Evolutionary conservation across 2,113 vertebrate genomes (phyloP).

Genomic region (Lophura nycthemera): DNA sequence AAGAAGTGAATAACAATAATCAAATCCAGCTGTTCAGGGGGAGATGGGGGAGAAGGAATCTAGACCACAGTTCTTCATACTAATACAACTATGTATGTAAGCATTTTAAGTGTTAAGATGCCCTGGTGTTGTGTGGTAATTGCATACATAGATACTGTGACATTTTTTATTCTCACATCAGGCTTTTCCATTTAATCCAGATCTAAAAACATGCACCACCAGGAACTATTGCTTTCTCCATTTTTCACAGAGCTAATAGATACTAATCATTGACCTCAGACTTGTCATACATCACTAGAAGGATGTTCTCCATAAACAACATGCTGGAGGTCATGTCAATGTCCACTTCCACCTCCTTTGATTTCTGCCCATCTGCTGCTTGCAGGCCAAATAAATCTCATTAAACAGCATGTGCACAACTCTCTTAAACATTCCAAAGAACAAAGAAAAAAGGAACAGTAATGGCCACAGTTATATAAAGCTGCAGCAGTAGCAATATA

Average conservation of each 20-base stretch:
- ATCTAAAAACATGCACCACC: slow-evolving; percentile 67
- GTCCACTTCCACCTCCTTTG: slow-evolving; percentile 75
- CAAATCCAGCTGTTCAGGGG: slow-evolving; percentile 40
- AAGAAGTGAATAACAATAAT: slow-evolving; percentile 56
- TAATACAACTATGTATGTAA: not conserved
- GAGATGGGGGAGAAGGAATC: not conserved
- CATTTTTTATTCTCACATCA: slow-evolving; percentile 20
- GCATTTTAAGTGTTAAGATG: not conserved
- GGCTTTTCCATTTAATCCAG: slow-evolving; percentile 31
- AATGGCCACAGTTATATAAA: slow-evolving; percentile 58
- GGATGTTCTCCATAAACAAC: slow-evolving; percentile 73
- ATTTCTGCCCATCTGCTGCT: slow-evolving; percentile 74
- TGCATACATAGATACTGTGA: not conserved
- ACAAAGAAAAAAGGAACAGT: slow-evolving; percentile 68
- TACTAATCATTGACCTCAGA: slow-evolving; percentile 71
- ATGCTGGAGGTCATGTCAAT: slow-evolving; percentile 69
- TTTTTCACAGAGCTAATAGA: slow-evolving; percentile 71
- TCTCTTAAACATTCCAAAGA: slow-evolving; percentile 74
- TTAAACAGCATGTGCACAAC: slow-evolving; percentile 73
- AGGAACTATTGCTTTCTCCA: slow-evolving; percentile 68
- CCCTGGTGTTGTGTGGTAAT: not conserved
- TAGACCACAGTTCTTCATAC: not conserved
- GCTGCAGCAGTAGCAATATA: slow-evolving; percentile 61
- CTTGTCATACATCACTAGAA: slow-evolving; percentile 72
- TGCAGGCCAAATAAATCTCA: slow-evolving; percentile 70